Conservation (phyloP, 2,888 invertebrate genomes). For the Anoplius nigerrimus region DNA sequence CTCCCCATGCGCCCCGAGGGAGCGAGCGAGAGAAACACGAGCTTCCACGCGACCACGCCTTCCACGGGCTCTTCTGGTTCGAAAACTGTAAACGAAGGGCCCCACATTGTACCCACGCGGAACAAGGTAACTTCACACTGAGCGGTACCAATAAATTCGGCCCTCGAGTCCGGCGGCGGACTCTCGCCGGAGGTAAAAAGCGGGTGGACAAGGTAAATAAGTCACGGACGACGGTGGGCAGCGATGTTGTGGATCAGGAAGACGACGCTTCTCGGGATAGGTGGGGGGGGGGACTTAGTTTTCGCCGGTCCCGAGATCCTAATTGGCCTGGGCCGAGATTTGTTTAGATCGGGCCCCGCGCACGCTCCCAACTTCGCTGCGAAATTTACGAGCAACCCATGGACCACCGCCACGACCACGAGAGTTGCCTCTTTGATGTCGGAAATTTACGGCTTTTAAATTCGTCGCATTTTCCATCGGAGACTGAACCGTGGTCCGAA, state of each 20-base stretch:
- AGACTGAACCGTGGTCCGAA: not conserved
- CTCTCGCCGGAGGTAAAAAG: slow-evolving; percentile 12
- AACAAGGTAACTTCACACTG: slow-evolving; percentile 25
- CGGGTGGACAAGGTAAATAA: not conserved
- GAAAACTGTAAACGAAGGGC: slow-evolving; percentile 37
- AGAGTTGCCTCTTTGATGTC: slow-evolving; percentile 17
- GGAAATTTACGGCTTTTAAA: slow-evolving; percentile 54
- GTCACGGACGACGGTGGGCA: slow-evolving; percentile 1
- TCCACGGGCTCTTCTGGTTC: slow-evolving; percentile 4
- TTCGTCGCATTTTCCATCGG: slow-evolving; percentile 9
- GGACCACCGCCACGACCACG: slow-evolving; percentile 7
- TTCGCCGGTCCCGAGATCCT: slow-evolving; percentile 21
- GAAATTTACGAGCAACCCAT: slow-evolving; percentile 36
- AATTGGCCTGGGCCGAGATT: slow-evolving; percentile 39
- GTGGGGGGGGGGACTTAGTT: slow-evolving; percentile 9
- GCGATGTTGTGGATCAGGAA: slow-evolving; percentile 13
- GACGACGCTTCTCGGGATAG: slow-evolving; percentile 11
- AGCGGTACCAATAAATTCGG: slow-evolving; percentile 48
- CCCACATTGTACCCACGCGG: slow-evolving; percentile 34
- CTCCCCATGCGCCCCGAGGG: slow-evolving; percentile 33
- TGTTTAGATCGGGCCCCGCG: slow-evolving; percentile 29
- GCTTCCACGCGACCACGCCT: slow-evolving; percentile 22
- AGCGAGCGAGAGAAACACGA: no score
- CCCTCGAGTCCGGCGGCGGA: slow-evolving; percentile 26
- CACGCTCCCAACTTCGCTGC: not conserved